Conservation (phyloP, 1,140 invertebrate genomes). For the Eupeodes corollae region DNA sequence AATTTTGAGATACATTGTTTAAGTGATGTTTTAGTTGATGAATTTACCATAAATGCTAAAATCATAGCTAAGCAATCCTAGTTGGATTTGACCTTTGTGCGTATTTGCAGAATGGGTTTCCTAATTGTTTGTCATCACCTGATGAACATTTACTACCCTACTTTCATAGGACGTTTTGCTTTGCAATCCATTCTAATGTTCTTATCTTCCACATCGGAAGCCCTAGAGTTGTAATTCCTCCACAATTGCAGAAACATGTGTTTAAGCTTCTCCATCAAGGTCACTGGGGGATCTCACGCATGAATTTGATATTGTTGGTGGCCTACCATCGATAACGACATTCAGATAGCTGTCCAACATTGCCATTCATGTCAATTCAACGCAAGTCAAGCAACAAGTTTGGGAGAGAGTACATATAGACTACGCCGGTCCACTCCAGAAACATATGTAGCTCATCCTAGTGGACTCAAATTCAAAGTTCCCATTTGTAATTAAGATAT, state of each 20-base stretch:
- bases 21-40: background rate
- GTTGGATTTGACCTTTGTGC: no score
- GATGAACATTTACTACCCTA: no score
- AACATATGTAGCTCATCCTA: background rate
- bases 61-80: background rate
- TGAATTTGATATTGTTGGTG: no score
- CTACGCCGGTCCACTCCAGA: background rate
- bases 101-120: slow-evolving; percentile 4
- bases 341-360: background rate
- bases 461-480: slow-evolving; percentile 2
- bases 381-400: background rate
- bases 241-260: slow-evolving; percentile 13
- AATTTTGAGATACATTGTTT: no score
- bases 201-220: no score
- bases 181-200: background rate
- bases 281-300: slow-evolving; percentile 39
- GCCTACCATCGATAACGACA: slow-evolving; percentile 10
- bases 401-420: slow-evolving; percentile 1
- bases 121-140: background rate
- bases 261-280: slow-evolving; percentile 33
- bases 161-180: no score
- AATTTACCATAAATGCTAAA: background rate
- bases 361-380: background rate
- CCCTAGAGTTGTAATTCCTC: background rate
- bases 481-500: background rate